Evolutionary conservation across 1,140 invertebrate species (phyloP).

Genomic region (Bathynomus jamesi): DNA sequence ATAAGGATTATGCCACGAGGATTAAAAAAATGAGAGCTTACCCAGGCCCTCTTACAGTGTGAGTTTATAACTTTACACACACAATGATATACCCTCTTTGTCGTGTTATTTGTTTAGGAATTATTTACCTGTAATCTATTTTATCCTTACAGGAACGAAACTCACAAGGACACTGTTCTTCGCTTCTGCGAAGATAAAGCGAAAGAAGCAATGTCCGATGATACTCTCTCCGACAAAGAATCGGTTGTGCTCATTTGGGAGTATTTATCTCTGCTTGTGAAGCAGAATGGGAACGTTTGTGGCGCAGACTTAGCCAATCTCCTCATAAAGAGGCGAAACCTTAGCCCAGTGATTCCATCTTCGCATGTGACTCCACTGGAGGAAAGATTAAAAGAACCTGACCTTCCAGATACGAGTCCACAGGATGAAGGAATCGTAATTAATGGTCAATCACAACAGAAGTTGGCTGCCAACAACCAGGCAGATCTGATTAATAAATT

Average conservation of each 20-base stretch:
- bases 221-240: conserved; percentile 54
- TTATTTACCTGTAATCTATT: too few relatives aligned
- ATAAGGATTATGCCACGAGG: conserved; percentile 50
- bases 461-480: background rate
- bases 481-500: conserved; percentile 16
- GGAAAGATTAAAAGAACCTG: too few relatives aligned
- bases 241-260: conserved; percentile 80
- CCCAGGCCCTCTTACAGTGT: conserved; percentile 67
- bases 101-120: too few relatives aligned
- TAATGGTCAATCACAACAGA: background rate
- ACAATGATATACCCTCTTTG: too few relatives aligned
- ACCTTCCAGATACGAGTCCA: too few relatives aligned
- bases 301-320: conserved; percentile 87
- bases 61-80: too few relatives aligned
- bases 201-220: conserved; percentile 48
- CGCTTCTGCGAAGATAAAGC: conserved; percentile 78
- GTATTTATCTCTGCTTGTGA: conserved; percentile 74
- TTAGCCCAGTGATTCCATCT: conserved; percentile 27
- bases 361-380: conserved; percentile 36
- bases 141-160: conserved; percentile 58
- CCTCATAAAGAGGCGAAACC: conserved; percentile 66
- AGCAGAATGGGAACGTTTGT: conserved; percentile 89
- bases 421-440: conserved; percentile 15
- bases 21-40: conserved; percentile 59
- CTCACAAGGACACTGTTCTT: conserved; percentile 90